Percentiles rank a stretch among this genome's conserved stretches.
phyloP scores from a whole-genome alignment of 2,113 vertebrate species.

The Anas platyrhynchos region DNA sequence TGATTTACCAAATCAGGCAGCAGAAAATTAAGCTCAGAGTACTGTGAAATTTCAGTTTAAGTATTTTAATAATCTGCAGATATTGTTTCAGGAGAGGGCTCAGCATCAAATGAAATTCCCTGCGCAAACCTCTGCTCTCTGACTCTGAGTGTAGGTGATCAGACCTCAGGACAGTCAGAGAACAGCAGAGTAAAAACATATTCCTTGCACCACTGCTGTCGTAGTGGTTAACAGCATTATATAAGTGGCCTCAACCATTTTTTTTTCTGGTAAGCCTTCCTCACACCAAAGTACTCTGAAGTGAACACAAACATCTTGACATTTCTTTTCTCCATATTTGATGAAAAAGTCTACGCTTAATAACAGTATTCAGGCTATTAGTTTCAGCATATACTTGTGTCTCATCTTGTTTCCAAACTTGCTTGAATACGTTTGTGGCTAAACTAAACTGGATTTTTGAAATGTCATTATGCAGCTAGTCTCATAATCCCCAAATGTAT shows the following conservation, averaged over 20 bases:
- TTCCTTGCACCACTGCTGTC: rapidly evolving
- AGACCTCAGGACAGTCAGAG: neutral
- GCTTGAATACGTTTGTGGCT: neutral
- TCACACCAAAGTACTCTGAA: neutral
- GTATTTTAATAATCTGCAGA: neutral
- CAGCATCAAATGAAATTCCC: neutral
- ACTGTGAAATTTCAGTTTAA: neutral
- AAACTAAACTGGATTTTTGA: neutral
- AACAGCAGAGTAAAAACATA: neutral
- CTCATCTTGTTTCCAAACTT: neutral
- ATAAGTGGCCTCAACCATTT: neutral
- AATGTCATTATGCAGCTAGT: neutral
- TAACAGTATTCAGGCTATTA: neutral
- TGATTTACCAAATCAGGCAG: neutral
- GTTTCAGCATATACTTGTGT: neutral
- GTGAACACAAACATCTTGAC: neutral
- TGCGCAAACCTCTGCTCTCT: neutral
- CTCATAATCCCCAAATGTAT: neutral
- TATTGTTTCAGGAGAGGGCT: neutral
- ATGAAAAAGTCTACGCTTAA: neutral
- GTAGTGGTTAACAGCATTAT: neutral
- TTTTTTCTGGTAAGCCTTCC: neutral
- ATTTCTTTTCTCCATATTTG: neutral
- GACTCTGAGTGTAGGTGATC: neutral
- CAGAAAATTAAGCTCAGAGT: neutral